Base-by-base conservation (phyloP, 2,113 vertebrate genomes). In the Phrynocephalus versicolor region DNA sequence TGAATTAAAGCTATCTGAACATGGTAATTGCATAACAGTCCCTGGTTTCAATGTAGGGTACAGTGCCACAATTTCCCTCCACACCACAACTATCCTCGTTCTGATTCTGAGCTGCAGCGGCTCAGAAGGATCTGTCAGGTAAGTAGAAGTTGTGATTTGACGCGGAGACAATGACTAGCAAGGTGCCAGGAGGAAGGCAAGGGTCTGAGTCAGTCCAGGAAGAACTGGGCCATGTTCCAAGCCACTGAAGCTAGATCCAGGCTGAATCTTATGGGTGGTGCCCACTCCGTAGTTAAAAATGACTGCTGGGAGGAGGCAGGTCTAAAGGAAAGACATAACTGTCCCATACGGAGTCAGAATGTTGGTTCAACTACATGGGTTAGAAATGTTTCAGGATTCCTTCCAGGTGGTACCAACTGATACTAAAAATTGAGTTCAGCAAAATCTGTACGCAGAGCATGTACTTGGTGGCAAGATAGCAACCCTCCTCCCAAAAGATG, bases 111-210 rank as follows among this genome's bases (percentile, higher is more conserved):
- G 67, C 64, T 23, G 85, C 89, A 85, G 87, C 39, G 37, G 69
- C 88, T 87, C 92, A 91, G 18, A 88, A 83, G 86, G 79, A 0
- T 45, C 91, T 93, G 88, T 92, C 91, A 86, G 65, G 86, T 82
- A 72, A 83, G 89, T 37, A 62, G 89, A 87, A 88, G 80, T 2
- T 91, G 73, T 85, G 67, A 86, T 94, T 39, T 92, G 85, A 94
- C 90, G 90, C 72, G 85, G 55, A 87, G 60, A 85, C 87, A 85
- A 72, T 1, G 35, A 82, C 78, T 89, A 87, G 79, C 83, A 92
- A 90, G 81, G 27, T 4, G 91, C 92, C 89, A 88, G 87, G 86
- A 91, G 92, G 92, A 85, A 93, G 85, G 87, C 86, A 89, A 86
- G 72, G 84, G 39, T 86, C 89, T 75, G 74, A 90, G 77, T 74